Evolutionary conservation across 2,888 invertebrate genomes (phyloP).

Genomic region (Chromoteleia sp.): DNA sequence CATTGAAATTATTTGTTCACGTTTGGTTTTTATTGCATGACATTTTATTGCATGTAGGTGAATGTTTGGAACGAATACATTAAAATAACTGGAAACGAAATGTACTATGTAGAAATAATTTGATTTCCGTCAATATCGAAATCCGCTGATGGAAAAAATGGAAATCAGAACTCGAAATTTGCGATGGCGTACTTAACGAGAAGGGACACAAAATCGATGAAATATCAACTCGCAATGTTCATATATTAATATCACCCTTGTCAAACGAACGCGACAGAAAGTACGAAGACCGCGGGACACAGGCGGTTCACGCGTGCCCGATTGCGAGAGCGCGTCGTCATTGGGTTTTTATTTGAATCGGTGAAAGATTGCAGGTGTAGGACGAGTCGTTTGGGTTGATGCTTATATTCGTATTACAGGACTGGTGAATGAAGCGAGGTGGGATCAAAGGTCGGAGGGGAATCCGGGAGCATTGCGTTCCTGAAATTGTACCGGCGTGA

Average conservation of each 20-base stretch:
- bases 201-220: slow-evolving; percentile 59
- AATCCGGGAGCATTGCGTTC: slow-evolving; percentile 56
- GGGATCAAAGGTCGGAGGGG: slow-evolving; percentile 69
- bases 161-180: slow-evolving; percentile 56
- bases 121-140: slow-evolving; percentile 46
- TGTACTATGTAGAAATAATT: slow-evolving; percentile 43
- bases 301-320: slow-evolving; percentile 7
- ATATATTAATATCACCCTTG: slow-evolving; percentile 51
- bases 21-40: no score
- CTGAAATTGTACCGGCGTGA: slow-evolving; percentile 74
- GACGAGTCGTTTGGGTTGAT: slow-evolving; percentile 50
- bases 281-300: not conserved
- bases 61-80: slow-evolving; percentile 27
- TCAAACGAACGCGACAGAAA: slow-evolving; percentile 15
- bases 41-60: slow-evolving; percentile 22
- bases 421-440: slow-evolving; percentile 50
- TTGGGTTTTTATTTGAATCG: slow-evolving; percentile 49
- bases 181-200: slow-evolving; percentile 51
- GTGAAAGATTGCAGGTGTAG: slow-evolving; percentile 50
- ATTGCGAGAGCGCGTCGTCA: slow-evolving; percentile 17
- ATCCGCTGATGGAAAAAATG: slow-evolving; percentile 47
- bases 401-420: slow-evolving; percentile 65
- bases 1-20: not conserved
- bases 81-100: slow-evolving; percentile 26
- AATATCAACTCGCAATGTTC: slow-evolving; percentile 45